Evolutionary conservation across 53 echinoderm and acorn worm genomes (phyloP).

Genomic region (Apostichopus leukothele): DNA sequence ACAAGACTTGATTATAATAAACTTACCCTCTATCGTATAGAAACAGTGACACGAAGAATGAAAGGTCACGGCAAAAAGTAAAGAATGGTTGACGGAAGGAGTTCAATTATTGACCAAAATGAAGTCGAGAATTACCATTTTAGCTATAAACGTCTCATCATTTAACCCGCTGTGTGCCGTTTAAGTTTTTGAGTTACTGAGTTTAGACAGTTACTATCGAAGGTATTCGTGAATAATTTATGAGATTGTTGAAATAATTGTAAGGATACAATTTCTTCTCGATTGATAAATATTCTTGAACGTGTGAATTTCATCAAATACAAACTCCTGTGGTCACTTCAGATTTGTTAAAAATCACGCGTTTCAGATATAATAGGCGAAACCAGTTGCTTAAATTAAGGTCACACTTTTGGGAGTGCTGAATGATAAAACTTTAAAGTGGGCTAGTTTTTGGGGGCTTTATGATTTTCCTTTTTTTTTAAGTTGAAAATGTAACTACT

Average conservation of each 20-base stretch:
- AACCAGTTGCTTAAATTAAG: neutral
- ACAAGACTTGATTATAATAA: too few relatives aligned
- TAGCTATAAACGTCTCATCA: neutral
- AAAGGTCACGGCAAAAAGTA: neutral
- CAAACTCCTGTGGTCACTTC: conserved; percentile 16
- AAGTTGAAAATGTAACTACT: too few relatives aligned
- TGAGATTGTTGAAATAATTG: conserved; percentile 33
- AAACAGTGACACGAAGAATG: too few relatives aligned
- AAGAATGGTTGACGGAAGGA: neutral
- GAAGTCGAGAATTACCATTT: neutral
- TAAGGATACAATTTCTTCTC: conserved; percentile 10
- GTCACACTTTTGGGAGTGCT: neutral
- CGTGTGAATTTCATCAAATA: conserved; percentile 14
- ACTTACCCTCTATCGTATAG: too few relatives aligned
- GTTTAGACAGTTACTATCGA: neutral
- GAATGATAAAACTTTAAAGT: neutral
- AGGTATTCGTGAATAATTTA: conserved; percentile 27
- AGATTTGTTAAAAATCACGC: conserved; percentile 12
- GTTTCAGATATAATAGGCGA: neutral
- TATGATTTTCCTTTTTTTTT: too few relatives aligned
- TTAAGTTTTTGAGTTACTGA: neutral
- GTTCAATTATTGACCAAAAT: neutral
- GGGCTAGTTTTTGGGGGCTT: neutral
- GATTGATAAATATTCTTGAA: neutral
- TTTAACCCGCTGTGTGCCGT: conserved; percentile 4